Base-by-base conservation (phyloP, 2,797 vertebrate genomes). In the Ctenopoma kingsleyae region DNA sequence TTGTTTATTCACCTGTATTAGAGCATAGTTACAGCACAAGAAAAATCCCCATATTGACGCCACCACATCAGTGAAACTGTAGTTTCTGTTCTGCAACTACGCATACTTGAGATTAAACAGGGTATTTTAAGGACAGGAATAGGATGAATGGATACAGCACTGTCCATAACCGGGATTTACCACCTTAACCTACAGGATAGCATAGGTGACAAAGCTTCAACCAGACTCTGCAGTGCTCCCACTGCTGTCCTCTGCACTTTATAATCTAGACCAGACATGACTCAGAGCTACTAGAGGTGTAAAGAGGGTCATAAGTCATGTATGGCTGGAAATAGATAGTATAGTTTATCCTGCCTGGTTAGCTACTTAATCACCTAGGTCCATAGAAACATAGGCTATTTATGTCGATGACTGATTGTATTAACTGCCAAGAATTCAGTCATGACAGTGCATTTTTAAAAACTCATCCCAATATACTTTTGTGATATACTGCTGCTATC, bases 241-340 rank as follows among this genome's bases (percentile, higher is more conserved):
- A 50, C 66, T 48, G 65, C 81, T 76, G 72, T 63, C 68, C 72
- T 66, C 76, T 71, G 64, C 66, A 66, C 83, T 89, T 84, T 78
- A 81, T 89, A 84, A 90, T 87, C 70, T 73, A 47, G 65, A 80
- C 62, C 82, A 89, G 88, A 91, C 77, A 78, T 90, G 89, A 88
- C 75, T 90, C 86, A 91, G 86, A 89, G 84, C 84, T 89, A 87
- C 80, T 85, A 81, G 81, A 89, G 78, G 87, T 89, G 88, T 84
- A 86, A 88, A 87, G 83, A 90, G 83, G 86, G 82, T 87, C 83
- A 88, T 87, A 91, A 87, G 89, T 91, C 89, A 90, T 86, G 76
- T 67, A 74, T 66, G 59, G 78, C 89, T 90, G 80, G 82, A 87
- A 92, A 91, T 91, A 89, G 90, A 90, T 87, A 80, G 78, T 84